Evolutionary conservation across 2,797 vertebrate species (phyloP), one percentile per base, ranked within the genome.

Genomic region (Setipinna tenuifilis): DNA sequence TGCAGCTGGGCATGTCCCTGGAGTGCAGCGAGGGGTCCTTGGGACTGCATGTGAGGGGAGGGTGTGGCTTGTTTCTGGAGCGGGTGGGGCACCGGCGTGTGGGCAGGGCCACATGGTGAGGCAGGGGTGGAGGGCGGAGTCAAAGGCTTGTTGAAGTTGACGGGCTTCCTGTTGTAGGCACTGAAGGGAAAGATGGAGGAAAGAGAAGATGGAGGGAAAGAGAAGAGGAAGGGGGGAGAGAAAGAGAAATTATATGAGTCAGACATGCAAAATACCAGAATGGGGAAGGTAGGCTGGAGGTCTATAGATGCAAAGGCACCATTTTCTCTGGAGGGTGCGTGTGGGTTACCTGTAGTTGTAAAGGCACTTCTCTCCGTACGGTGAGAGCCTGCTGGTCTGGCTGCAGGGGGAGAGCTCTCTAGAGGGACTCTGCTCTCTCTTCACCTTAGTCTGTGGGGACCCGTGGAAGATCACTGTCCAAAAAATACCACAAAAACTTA

Each of bases 311-410:
- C 21, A 7, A 23, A 23, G 31, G 21, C 9, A 0, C 14, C 48
- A 14, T 6, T 9, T 12, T 93, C 50, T 78, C 6, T 58, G 65
- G 25, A 25, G 65, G 31, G 65, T 68, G 62, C 25, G 65, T 71
- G 65, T 71, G n/a, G 35, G 25, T 78, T 58, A 98, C 98, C 98
- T 98, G 96, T 97, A 97, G 90, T 95, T 97, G 91, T 98, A 98
- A 96, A 97, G 97, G 96, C 97, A 98, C 96, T 96, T 96, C 93
- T 98, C 97, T 93, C 95, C 93, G 46, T 96, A 97, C 88, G 95
- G 94, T 19, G 95, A 94, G 9, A 96, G 94, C 89, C 94, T 93
- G 92, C 96, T 95, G 89, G 96, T 96, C 0, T 95, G 97, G 92
- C 96, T 96, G 91, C 97, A 98, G 89, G 97, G 96, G 0, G 96